These are phyloP conservation scores for Gymnoscopelus braueri DNA, from an alignment of 2,797 vertebrate species.

Conservation along the genomic window DNA sequence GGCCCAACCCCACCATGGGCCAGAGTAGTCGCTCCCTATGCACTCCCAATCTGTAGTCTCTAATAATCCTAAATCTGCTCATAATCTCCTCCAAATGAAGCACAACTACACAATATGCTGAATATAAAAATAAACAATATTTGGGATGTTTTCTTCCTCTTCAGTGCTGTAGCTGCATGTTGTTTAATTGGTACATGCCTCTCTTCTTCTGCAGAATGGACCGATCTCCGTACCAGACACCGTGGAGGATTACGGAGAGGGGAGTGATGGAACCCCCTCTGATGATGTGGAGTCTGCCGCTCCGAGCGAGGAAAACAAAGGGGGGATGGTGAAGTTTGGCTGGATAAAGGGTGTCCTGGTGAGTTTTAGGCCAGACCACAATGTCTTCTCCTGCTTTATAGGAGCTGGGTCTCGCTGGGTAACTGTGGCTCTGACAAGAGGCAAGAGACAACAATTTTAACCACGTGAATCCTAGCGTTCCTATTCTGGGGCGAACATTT, in stretches of 20 bases:
- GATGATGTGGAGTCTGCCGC: conserved; percentile 83
- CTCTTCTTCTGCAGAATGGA: conserved; percentile 65
- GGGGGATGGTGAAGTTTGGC: conserved; percentile 89
- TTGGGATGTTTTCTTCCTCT: conserved; percentile 4
- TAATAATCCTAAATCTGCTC: too few relatives aligned
- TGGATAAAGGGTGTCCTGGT: conserved; percentile 99
- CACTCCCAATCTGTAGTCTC: too few relatives aligned
- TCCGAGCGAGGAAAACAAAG: conserved; percentile 70
- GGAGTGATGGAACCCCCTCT: conserved; percentile 78
- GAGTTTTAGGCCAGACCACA: conserved; percentile 67
- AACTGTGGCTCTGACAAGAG: conserved; percentile 15
- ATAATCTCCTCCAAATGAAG: too few relatives aligned
- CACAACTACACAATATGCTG: too few relatives aligned
- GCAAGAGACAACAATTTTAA: not conserved
- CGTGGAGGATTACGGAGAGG: conserved; percentile 80
- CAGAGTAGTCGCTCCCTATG: too few relatives aligned
- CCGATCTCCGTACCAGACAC: conserved; percentile 71
- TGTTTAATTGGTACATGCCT: not conserved
- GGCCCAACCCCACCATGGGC: too few relatives aligned
- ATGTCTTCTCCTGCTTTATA: conserved; percentile 26
- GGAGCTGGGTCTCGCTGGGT: conserved; percentile 16
- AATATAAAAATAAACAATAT: not conserved
- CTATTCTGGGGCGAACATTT: too few relatives aligned
- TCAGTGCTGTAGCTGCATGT: not conserved
- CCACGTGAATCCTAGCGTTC: too few relatives aligned